These are phyloP conservation scores for Tetramorium bicarinatum DNA, from an alignment of 2,888 invertebrate species.

Conservation along the genomic window DNA sequence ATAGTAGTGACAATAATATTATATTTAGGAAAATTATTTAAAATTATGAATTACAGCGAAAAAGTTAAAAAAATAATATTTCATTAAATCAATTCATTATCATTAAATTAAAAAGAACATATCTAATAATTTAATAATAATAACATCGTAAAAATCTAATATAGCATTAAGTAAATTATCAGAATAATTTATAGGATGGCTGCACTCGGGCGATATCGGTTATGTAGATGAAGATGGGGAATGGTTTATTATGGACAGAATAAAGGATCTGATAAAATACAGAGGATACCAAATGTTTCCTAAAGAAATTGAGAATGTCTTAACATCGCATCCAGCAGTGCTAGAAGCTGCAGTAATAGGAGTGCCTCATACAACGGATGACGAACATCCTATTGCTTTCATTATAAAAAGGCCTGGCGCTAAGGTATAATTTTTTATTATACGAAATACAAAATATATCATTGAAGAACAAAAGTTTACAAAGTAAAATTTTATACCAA, in stretches of 20 bases:
- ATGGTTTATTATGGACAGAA: slow-evolving; percentile 80
- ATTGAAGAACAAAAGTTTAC: too few species aligned
- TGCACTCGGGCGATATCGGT: slow-evolving; percentile 82
- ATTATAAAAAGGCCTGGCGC: not conserved
- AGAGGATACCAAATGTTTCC: slow-evolving; percentile 81
- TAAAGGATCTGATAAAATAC: slow-evolving; percentile 82
- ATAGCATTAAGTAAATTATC: not conserved
- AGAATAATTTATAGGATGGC: slow-evolving; percentile 77
- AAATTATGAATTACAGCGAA: not conserved
- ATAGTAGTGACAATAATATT: not conserved
- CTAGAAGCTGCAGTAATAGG: slow-evolving; percentile 80
- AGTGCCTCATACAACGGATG: slow-evolving; percentile 71
- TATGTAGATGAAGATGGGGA: slow-evolving; percentile 80
- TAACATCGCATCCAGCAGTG: slow-evolving; percentile 78
- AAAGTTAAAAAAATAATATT: not conserved
- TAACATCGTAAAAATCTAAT: not conserved
- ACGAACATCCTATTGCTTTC: not conserved
- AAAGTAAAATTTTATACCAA: not conserved
- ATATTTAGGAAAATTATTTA: not conserved
- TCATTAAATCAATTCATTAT: not conserved
- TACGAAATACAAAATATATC: too few species aligned
- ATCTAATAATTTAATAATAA: not conserved
- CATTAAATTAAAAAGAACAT: not conserved
- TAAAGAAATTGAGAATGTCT: slow-evolving; percentile 78
- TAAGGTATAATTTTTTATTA: slow-evolving; percentile 61